phyloP scores from a whole-genome alignment of 2,888 invertebrate genomes.

The Drosophila affinis region DNA sequence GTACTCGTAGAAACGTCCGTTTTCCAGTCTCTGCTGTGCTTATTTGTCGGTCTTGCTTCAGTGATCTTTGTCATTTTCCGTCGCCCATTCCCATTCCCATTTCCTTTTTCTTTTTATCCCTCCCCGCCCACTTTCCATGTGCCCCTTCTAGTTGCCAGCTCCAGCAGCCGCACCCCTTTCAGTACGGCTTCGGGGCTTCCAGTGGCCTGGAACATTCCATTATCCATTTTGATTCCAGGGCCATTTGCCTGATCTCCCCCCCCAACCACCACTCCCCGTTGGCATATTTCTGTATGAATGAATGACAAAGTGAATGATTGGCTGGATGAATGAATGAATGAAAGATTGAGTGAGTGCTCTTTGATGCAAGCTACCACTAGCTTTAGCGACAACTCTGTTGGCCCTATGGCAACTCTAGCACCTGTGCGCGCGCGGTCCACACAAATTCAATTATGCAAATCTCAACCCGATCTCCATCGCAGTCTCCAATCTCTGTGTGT shows the following conservation, averaged over 20 bases:
- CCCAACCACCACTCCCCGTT: neutral
- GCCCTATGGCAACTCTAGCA: constrained; percentile 49
- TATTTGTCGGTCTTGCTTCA: constrained; percentile 76
- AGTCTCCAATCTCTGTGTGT: constrained; percentile 47
- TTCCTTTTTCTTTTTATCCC: constrained; percentile 43
- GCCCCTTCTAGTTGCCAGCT: constrained; percentile 32
- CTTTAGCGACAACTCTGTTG: constrained; percentile 57
- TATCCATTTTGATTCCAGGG: constrained; percentile 28
- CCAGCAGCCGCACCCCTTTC: constrained; percentile 62
- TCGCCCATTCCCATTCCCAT: constrained; percentile 67
- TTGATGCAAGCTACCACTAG: constrained; percentile 8
- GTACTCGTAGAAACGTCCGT: constrained; percentile 47
- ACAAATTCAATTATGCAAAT: constrained; percentile 69
- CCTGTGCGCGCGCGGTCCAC: constrained; percentile 52
- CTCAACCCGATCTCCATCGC: constrained; percentile 36
- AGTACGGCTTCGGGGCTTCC: constrained; percentile 34
- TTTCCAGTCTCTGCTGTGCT: constrained; percentile 54
- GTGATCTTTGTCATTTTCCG: constrained; percentile 79
- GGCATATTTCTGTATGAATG: constrained; percentile 51
- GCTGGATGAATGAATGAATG: constrained; percentile 35
- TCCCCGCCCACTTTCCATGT: constrained; percentile 16
- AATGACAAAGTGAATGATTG: constrained; percentile 20
- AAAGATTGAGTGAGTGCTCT: constrained; percentile 20
- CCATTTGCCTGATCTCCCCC: constrained; percentile 37
- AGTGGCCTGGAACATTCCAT: constrained; percentile 54